A percentile compares a stretch with the other conserved stretches of the same genome.
Evolutionary conservation across 64 coral and sea anemone genomes (phyloP).

Genomic region (Catalaphyllia jardinei): DNA sequence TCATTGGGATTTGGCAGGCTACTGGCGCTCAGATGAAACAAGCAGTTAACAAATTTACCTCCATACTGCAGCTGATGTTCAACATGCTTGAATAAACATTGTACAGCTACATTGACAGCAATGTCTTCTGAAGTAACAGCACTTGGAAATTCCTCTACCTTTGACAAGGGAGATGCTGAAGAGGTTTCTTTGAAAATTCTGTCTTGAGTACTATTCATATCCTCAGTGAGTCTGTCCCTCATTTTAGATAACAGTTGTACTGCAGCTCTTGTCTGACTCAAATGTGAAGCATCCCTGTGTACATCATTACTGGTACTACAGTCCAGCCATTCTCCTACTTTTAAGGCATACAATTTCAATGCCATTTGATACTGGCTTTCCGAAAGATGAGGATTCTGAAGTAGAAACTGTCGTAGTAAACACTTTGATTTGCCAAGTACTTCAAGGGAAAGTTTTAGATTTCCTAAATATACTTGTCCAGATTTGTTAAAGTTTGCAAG

Average conservation of each 20-base stretch:
- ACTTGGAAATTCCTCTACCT: not conserved
- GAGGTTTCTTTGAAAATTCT: not conserved
- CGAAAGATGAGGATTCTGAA: constrained; percentile 80
- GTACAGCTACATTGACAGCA: constrained; percentile 13
- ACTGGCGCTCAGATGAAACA: no score
- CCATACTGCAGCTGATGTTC: constrained; percentile 49
- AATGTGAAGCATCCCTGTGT: constrained; percentile 29
- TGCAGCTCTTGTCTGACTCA: constrained; percentile 56
- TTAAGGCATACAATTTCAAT: constrained; percentile 67
- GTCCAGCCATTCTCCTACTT: constrained; percentile 5
- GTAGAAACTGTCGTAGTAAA: constrained; percentile 59
- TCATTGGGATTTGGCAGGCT: no score
- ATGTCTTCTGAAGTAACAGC: constrained; percentile 8
- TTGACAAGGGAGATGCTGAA: not conserved
- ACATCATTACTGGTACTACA: constrained; percentile 23
- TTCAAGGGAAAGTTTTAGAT: constrained; percentile 49
- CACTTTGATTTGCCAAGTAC: constrained; percentile 68
- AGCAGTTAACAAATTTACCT: constrained; percentile 6
- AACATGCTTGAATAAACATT: constrained; percentile 66
- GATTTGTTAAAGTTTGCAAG: constrained; percentile 86
- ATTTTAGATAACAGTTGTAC: constrained; percentile 66
- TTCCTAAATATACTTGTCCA: constrained; percentile 59
- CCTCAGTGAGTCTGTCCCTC: constrained; percentile 44
- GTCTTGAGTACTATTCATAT: not conserved
- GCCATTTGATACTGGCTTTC: constrained; percentile 53